Percentiles rank a stretch among this genome's conserved stretches.
Evolutionary conservation across 2,113 vertebrate species (phyloP).

Genomic region (Erythrolamprus reginae): DNA sequence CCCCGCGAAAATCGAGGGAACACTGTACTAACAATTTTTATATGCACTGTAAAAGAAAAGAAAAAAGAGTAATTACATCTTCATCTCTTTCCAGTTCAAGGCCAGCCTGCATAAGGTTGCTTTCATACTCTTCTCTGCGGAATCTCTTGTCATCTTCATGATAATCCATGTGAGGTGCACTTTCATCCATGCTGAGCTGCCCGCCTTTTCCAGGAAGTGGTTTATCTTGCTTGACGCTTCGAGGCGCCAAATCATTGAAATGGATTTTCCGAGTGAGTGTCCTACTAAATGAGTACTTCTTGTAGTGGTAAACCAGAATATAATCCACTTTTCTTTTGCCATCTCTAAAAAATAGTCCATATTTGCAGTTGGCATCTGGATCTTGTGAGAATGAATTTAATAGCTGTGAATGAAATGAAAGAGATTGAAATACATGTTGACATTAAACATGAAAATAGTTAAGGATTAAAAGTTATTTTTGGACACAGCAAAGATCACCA

Average conservation of each 20-base stretch:
- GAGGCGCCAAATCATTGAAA: slow-evolving; percentile 62
- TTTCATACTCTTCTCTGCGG: slow-evolving; percentile 85
- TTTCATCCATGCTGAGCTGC: slow-evolving; percentile 67
- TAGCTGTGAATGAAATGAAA: slow-evolving; percentile 60
- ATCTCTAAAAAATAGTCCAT: slow-evolving; percentile 84
- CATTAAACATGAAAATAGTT: not conserved
- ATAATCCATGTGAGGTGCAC: slow-evolving; percentile 69
- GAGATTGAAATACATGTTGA: slow-evolving; percentile 13
- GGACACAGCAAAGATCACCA: not conserved
- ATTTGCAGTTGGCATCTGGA: slow-evolving; percentile 65
- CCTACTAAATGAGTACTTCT: slow-evolving; percentile 66
- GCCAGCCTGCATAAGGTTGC: slow-evolving; percentile 85
- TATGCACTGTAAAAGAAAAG: not conserved
- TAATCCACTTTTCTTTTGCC: slow-evolving; percentile 88
- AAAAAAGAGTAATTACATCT: slow-evolving; percentile 68
- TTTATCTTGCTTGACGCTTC: slow-evolving; percentile 64
- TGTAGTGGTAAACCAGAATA: slow-evolving; percentile 86
- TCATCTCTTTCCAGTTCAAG: slow-evolving; percentile 91
- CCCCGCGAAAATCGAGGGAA: no score
- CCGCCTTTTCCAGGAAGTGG: slow-evolving; percentile 59
- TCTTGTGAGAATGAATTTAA: slow-evolving; percentile 74
- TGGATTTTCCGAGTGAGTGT: slow-evolving; percentile 55
- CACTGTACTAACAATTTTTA: not conserved
- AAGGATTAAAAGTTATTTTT: slow-evolving; percentile 7
- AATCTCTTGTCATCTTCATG: slow-evolving; percentile 84